Base-by-base conservation (phyloP, 2,113 vertebrate genomes). In the Chloropsis cyanopogon region DNA sequence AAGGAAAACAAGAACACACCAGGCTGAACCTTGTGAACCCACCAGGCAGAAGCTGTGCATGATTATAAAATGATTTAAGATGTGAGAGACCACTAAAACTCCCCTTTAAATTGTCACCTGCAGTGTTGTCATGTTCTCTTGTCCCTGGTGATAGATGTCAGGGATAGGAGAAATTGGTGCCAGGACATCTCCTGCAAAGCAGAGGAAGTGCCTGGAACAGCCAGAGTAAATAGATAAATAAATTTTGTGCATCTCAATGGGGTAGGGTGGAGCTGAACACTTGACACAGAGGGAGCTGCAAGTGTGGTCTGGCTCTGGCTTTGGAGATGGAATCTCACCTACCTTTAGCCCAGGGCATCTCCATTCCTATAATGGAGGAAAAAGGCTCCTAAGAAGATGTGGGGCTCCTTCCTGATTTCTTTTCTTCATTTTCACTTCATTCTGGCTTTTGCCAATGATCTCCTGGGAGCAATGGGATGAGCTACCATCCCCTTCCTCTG, bases 201-300 rank as follows among this genome's bases (percentile, higher is more conserved):
- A 14, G 29, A 9, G 10, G 8, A 10, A 52, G 24, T 15, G 29
- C 53, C 31, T 46, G 41, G 44, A 52, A 41, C 12, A 64, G 14
- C 5, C 35, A 65, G 24, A 65, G 18, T 22, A 35, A 75, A 25
- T 2, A 15, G n/a, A 37, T 37, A 37, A 37, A 37, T 37, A 37
- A 37, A 37, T 37, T 37, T 37, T 37, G 37, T 37, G 26, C 28
- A 24, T 14, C 73, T 69, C 9, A 22, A 20, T 12, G 49, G 18
- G 60, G 11, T 8, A 9, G 18, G 8, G 41, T 75, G 52, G 50
- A 65, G 24, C 16, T 49, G 37, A 73, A 41, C 23, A 28, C 18
- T 6, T 12, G 53, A 20, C 70, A 29, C 4, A 0, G 1, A 46
- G 9, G 15, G n/a, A 39, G 17, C n/a, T 84, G 31, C 11, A 53